phyloP scores from a whole-genome alignment of 2,888 invertebrate species.

The Caenorhabditis imperialis region DNA sequence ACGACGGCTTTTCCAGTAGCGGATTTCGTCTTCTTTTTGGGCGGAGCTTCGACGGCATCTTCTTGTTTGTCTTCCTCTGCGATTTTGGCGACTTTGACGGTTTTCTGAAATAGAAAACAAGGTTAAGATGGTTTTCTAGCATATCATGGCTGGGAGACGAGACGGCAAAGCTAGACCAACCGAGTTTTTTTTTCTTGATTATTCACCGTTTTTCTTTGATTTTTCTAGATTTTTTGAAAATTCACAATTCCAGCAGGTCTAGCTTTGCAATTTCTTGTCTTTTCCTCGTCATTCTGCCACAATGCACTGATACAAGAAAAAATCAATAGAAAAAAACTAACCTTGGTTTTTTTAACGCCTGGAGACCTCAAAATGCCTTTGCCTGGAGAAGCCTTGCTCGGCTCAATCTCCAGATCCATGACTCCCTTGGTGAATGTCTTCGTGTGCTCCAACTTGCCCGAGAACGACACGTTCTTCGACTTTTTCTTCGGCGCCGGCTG shows the following conservation, averaged over 20 bases:
- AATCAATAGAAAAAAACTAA: background rate
- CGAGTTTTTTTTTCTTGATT: no score
- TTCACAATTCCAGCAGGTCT: no score
- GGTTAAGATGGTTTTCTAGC: no score
- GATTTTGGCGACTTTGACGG: slow-evolving; percentile 7
- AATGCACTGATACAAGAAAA: no score
- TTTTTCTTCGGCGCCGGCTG: slow-evolving; percentile 60
- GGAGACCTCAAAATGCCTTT: slow-evolving; percentile 59
- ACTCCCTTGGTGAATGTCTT: slow-evolving; percentile 62
- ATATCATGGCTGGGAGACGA: no score
- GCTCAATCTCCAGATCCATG: slow-evolving; percentile 56
- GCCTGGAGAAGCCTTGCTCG: slow-evolving; percentile 65
- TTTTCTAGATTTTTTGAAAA: no score
- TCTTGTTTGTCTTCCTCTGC: slow-evolving; percentile 1
- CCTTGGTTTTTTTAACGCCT: slow-evolving; percentile 44
- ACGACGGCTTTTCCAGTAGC: slow-evolving; percentile 5
- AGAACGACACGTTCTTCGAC: slow-evolving; percentile 64
- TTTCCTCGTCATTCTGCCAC: no score
- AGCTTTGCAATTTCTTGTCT: no score
- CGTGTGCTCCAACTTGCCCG: slow-evolving; percentile 57
- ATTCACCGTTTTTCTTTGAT: no score
- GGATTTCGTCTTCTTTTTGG: slow-evolving; percentile 40
- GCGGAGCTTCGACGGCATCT: slow-evolving; percentile 19
- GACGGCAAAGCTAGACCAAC: no score
- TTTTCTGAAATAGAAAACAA: no score